Base-by-base conservation (phyloP, 2,888 invertebrate species). In the Cacoxenus indagator region DNA sequence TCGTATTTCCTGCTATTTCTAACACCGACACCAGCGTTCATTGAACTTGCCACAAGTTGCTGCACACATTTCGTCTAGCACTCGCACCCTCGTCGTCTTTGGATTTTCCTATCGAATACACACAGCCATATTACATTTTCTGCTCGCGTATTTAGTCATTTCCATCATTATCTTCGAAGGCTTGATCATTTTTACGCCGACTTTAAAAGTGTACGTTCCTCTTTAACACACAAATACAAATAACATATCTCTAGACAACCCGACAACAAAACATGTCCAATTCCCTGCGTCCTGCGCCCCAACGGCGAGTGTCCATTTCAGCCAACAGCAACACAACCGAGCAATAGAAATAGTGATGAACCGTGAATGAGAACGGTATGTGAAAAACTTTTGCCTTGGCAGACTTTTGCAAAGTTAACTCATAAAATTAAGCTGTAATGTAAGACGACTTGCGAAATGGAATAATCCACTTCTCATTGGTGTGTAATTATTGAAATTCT, bases 11-110 rank as follows among this genome's bases (percentile, higher is more conserved):
- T 31, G 37, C 11, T 48, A 22, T 64, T 29, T 8, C n/a, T n/a
- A n/a, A n/a, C n/a, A n/a, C n/a, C n/a, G n/a, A n/a, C n/a, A n/a
- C 51, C 22, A 9, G 8, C 61, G 64, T 64, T 64, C 64, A 64
- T 64, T 64, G 64, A 64, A 64, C 64, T 64, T 64, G 29, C 64
- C 27, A 1, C 14, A 64, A 46, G 26, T 27, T 48, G 17, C 45
- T 14, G 19, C 48, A 48, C 8, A 27, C 6, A 22, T 31, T 27
- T 14, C 11, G 17, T 24, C 27, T 64, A 5, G 43, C n/a, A 37
- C 9, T 11, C 57, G 14, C 29, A 9, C 31, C 14, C 19, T 57
- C 19, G 5, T 19, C 19, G n/a, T 31, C 57, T 27, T 29, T 31
- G 17, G 22, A n/a, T 31, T 29, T 31, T 57, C 11, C 62, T 11